These are phyloP conservation scores for Paracyclopina nana DNA, from an alignment of 1,140 invertebrate genomes.

Conservation along the genomic window DNA sequence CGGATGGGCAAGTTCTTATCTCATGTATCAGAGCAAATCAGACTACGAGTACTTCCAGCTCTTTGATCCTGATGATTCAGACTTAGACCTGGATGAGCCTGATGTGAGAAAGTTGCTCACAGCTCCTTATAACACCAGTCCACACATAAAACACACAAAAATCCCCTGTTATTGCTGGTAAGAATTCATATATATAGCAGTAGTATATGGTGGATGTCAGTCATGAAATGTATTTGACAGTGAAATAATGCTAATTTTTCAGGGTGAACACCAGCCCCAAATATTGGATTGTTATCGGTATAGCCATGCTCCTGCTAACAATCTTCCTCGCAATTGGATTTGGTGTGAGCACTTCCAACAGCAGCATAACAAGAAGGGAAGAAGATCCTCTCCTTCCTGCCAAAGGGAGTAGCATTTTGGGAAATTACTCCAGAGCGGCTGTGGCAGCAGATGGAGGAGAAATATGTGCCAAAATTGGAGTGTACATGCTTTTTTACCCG, in stretches of 20 bases:
- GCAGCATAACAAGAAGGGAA: not conserved
- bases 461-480: not conserved
- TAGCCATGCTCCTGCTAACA: not conserved
- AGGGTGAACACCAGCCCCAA: too few species aligned
- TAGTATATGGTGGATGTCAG: too few species aligned
- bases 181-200: too few species aligned
- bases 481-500: not conserved
- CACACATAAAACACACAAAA: too few species aligned
- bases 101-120: not conserved
- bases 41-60: not conserved
- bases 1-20: too few species aligned
- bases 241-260: too few species aligned
- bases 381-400: not conserved
- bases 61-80: conserved; percentile 5
- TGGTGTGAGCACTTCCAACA: not conserved
- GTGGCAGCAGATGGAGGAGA: not conserved
- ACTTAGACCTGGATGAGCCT: not conserved
- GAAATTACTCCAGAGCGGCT: not conserved
- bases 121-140: too few species aligned
- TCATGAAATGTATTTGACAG: too few species aligned
- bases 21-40: too few species aligned
- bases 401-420: not conserved
- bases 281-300: too few species aligned
- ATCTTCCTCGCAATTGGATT: not conserved
- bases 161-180: too few species aligned